These are phyloP conservation scores for Hipparchia semele DNA, from an alignment of 2,888 invertebrate species.

Conservation along the genomic window DNA sequence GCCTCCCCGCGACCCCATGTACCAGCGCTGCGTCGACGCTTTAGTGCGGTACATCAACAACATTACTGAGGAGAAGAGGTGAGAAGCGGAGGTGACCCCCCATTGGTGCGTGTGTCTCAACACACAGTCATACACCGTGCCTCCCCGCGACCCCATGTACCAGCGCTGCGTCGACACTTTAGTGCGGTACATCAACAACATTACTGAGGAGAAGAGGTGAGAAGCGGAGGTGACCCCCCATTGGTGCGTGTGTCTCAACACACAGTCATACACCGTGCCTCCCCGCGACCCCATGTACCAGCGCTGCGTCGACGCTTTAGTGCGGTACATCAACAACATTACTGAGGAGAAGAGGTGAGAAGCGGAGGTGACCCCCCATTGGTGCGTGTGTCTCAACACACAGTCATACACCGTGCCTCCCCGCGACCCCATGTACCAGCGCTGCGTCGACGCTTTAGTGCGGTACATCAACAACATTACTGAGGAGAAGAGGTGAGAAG, in stretches of 20 bases:
- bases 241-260: conserved; percentile 52
- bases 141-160: conserved; percentile 36
- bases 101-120: conserved; percentile 54
- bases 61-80: conserved; percentile 43
- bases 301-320: conserved; percentile 25
- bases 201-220: conserved; percentile 43
- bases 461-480: conserved; percentile 46
- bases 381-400: conserved; percentile 50
- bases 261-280: conserved; percentile 43
- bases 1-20: conserved; percentile 31
- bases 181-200: conserved; percentile 43
- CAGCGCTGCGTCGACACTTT: conserved; percentile 24
- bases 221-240: conserved; percentile 39
- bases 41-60: conserved; percentile 45
- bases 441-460: conserved; percentile 26
- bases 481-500: conserved; percentile 38
- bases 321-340: conserved; percentile 44
- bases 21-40: conserved; percentile 32
- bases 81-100: conserved; percentile 28
- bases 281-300: conserved; percentile 35
- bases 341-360: conserved; percentile 42
- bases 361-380: conserved; percentile 42
- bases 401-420: conserved; percentile 44
- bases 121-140: conserved; percentile 43
- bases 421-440: conserved; percentile 35